phyloP scores from a whole-genome alignment of 2,113 vertebrate genomes.

The Platycercus adscitus region DNA sequence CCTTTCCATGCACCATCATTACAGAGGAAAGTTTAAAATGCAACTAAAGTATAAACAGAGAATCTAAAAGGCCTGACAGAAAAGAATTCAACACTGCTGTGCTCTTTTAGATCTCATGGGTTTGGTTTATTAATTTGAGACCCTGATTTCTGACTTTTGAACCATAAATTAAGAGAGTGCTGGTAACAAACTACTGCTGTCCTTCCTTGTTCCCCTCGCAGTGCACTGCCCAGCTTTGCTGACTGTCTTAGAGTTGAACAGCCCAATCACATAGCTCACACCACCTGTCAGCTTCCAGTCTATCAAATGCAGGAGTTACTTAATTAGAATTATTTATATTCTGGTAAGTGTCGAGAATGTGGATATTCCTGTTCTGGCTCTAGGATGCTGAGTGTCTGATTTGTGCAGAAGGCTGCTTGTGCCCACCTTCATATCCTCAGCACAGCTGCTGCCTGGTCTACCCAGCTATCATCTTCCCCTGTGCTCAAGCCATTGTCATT shows the following conservation, averaged over 20 bases:
- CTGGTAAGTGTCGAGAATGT: background rate
- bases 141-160: background rate
- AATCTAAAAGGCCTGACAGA: background rate
- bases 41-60: background rate
- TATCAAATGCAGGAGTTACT: background rate
- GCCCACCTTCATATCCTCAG: background rate
- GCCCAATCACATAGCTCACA: background rate
- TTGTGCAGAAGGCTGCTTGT: background rate
- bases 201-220: background rate
- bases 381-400: background rate
- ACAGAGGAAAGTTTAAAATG: background rate
- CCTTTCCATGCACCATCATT: background rate
- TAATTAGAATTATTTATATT: background rate
- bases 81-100: background rate
- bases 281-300: background rate
- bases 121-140: background rate
- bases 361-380: background rate
- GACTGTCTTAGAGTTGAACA: background rate
- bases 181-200: background rate
- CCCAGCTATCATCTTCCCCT: background rate
- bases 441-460: background rate
- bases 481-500: background rate
- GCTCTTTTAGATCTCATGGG: background rate
- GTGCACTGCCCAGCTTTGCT: background rate
- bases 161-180: background rate